Evolutionary conservation across 2,797 vertebrate genomes (phyloP).

Genomic region (Amblyraja radiata): DNA sequence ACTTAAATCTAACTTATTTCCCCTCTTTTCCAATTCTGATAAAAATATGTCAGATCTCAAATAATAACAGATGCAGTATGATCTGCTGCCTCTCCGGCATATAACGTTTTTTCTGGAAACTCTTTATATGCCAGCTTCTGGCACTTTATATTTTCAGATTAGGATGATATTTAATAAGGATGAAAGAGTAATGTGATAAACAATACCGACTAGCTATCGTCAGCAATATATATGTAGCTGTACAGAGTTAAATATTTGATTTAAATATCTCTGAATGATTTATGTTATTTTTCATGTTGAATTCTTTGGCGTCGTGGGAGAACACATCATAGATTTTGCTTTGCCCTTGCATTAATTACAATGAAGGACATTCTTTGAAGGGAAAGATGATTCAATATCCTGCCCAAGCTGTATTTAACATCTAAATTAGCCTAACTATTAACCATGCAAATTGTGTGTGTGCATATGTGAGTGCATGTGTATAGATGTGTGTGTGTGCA

Average conservation of each 20-base stretch:
- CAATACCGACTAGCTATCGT: neutral
- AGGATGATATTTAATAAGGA: neutral
- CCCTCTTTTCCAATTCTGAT: too few species aligned
- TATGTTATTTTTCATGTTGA: neutral
- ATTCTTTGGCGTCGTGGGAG: neutral
- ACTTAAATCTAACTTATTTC: too few species aligned
- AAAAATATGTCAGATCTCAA: too few species aligned
- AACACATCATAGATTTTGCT: neutral
- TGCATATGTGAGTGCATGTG: neutral
- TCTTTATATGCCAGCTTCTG: too few species aligned
- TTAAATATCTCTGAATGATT: neutral
- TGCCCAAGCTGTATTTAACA: neutral
- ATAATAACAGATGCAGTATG: too few species aligned
- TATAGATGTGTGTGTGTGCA: too few species aligned
- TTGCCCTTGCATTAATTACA: neutral
- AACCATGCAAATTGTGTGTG: neutral
- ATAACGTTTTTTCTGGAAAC: too few species aligned
- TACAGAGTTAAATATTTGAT: neutral
- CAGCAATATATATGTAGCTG: neutral
- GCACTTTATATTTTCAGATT: neutral
- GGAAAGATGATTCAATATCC: neutral
- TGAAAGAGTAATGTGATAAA: neutral
- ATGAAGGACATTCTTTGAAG: neutral
- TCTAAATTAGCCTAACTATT: neutral
- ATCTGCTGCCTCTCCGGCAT: too few species aligned